Evolutionary conservation across 2,888 invertebrate genomes (phyloP).

Genomic region (Ischnus inquisitorius): DNA sequence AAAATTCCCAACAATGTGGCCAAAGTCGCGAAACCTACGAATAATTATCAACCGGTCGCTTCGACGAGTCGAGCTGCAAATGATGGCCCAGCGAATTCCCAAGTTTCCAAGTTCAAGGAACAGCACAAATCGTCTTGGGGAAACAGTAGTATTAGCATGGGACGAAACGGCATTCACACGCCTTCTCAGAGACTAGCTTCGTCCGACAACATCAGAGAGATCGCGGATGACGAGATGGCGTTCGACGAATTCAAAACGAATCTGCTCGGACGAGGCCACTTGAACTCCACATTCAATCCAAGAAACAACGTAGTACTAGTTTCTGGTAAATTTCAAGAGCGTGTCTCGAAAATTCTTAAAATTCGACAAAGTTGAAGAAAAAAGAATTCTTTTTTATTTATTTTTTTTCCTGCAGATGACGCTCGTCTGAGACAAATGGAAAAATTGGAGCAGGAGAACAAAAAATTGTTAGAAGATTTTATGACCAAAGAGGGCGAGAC

Average conservation of each 20-base stretch:
- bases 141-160: background rate
- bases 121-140: background rate
- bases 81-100: constrained; percentile 16
- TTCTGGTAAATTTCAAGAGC: constrained; percentile 65
- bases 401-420: constrained; percentile 57
- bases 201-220: constrained; percentile 68
- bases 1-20: background rate
- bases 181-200: constrained; percentile 72
- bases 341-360: too few relatives aligned
- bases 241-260: constrained; percentile 75
- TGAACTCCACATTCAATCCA: constrained; percentile 75
- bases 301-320: constrained; percentile 67
- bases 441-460: constrained; percentile 78
- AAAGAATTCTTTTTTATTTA: background rate
- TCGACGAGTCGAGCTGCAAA: constrained; percentile 34
- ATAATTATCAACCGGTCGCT: constrained; percentile 20
- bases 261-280: constrained; percentile 64
- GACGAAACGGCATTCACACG: background rate
- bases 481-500: constrained; percentile 81
- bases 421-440: constrained; percentile 71
- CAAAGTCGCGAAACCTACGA: background rate
- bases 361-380: background rate
- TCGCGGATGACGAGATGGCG: constrained; percentile 65
- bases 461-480: constrained; percentile 77
- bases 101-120: constrained; percentile 38